Base-by-base conservation (phyloP, 2,888 invertebrate genomes). In the Melinaea marsaeus region DNA sequence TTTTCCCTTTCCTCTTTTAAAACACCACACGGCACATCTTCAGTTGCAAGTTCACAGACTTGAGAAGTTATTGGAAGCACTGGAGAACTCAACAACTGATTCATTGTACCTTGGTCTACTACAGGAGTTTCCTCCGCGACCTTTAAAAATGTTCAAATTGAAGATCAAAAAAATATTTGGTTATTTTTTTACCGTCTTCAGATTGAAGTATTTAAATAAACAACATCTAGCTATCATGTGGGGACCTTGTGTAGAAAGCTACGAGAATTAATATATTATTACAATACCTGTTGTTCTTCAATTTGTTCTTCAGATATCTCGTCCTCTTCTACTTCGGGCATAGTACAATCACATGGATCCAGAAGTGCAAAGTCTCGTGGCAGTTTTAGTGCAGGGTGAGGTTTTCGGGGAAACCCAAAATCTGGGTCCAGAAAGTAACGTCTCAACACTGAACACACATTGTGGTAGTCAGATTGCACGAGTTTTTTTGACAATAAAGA, bases 341-440 rank as follows among this genome's bases (percentile, higher is more conserved):
- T 74, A 0, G 75, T 4, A 63, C 88, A 90, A 62, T 88, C 88
- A 68, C 89, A 89, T 0, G 84, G 79, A 59, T 89, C 88, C 37
- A 64, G 58, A 2, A 70, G 61, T 0, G 74, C 73, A 3, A 85
- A 76, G 13, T 79, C 74, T 62, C 79, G 79, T 4, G 82, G 68
- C 2, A 79, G 77, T 33, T 62, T 76, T 0, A 51, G 32, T 32
- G 75, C 56, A 0, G 82, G 79, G 0, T 5, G 13, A 2, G 83
- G 80, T 62, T 84, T 85, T 0, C 72, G 74, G 1, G 85, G 80
- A 5, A 89, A 69, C 4, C 90, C 89, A 69, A 90, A 87, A 35
- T 87, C 83, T 13, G 90, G 90, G 61, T 89, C 89, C 22, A 77
- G 74, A 3, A 90, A 81, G 59, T 77, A 81, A 35, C 75, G 75